Percentiles rank a stretch among this genome's conserved stretches.
Conservation (phyloP, 2,888 invertebrate species). For the Sacculina carcini region DNA sequence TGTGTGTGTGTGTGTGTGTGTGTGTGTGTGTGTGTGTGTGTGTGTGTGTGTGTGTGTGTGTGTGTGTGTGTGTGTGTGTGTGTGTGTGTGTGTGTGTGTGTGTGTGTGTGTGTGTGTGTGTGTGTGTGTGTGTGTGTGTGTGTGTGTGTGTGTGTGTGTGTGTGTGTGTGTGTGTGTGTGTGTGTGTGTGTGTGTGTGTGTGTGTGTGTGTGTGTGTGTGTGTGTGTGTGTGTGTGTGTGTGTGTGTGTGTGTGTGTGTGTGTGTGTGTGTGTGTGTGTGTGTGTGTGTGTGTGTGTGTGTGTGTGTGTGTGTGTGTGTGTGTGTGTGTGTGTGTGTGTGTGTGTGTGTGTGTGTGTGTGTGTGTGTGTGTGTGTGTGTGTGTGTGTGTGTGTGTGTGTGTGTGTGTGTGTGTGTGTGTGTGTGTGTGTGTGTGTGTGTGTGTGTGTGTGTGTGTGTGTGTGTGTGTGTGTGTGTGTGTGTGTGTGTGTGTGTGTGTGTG, state of each 20-base stretch:
- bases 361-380: neutral
- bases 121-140: constrained; percentile 1
- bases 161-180: neutral
- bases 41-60: constrained; percentile 3
- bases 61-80: constrained; percentile 2
- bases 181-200: neutral
- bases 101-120: neutral
- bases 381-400: neutral
- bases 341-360: neutral
- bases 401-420: neutral
- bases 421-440: neutral
- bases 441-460: neutral
- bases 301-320: neutral
- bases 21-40: constrained; percentile 2
- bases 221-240: neutral
- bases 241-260: neutral
- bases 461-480: neutral
- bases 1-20: neutral
- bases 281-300: neutral
- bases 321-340: neutral
- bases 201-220: neutral
- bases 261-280: neutral
- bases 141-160: constrained; percentile 1
- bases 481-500: neutral
- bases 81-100: constrained; percentile 2